Evolutionary conservation across 2,888 invertebrate species (phyloP), one percentile per base, ranked within the genome.

Genomic region (Zygogramma bicolorata): DNA sequence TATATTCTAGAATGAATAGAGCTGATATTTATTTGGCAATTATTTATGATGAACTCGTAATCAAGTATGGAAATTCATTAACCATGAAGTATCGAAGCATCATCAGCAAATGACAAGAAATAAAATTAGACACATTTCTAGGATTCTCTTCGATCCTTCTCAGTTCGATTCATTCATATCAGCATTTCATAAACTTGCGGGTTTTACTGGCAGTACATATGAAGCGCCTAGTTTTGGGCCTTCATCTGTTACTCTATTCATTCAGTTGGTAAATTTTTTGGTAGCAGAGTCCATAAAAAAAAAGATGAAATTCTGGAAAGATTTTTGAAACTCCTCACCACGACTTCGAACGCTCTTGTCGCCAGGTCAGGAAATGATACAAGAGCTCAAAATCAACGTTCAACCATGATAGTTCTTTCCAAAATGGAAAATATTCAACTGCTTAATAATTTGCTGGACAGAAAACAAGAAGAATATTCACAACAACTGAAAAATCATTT

Each of bases 121-220:
- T 18, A 53, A 65, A 34, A 8, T 65, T 15, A 27, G 65, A 18
- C 34, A 31, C 10, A 46, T 65, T 8, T 5, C 18, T 20, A 22
- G 65, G 31, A 65, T 53, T 29, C 46, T 65, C 6, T 59, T 27
- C 29, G 53, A 49, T 65, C 18, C 15, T 18, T 53, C 53, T 13
- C 13, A 65, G 15, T 65, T 65, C 13, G 34, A 29, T 57, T 31
- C 29, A n/a, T 65, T 65, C 18, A 53, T 65, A 34, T 15, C n/a
- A 15, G 65, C 65, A 29, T 15, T 65, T 13, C 49, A 65, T 27
- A 29, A n/a, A 15, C 15, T 65, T 8, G 65, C 53, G 15, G 65
- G 65, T 15, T 65, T 53, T 13, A 53, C 49, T 53, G 53, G 31
- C n/a, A 53, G 65, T 13, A 65, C 15, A 65, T 65, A 31, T 22